phyloP scores from a whole-genome alignment of 2,888 invertebrate genomes.

The Ommatoiulus sabulosus region DNA sequence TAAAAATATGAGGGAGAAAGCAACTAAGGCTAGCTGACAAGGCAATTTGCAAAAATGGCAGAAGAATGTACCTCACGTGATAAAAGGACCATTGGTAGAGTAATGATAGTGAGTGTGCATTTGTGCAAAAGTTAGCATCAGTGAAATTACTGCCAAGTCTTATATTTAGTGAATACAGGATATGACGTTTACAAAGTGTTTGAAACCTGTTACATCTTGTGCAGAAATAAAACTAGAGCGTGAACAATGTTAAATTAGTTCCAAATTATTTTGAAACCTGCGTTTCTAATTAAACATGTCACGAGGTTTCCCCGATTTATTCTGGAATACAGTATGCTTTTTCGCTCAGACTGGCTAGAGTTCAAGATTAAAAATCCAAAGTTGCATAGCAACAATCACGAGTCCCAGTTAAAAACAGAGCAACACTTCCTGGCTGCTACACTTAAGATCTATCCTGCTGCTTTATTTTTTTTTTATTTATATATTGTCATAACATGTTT shows the following conservation, averaged over 20 bases:
- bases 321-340: not conserved
- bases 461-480: not conserved
- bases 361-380: constrained; percentile 16
- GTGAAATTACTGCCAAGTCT: not conserved
- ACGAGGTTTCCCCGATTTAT: not conserved
- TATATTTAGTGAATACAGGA: not conserved
- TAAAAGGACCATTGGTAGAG: not conserved
- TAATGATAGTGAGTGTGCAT: not conserved
- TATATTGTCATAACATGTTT: not conserved
- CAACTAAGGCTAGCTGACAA: not conserved
- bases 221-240: not conserved
- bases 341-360: not conserved
- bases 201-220: not conserved
- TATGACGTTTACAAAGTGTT: not conserved
- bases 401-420: not conserved
- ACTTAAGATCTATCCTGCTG: not conserved
- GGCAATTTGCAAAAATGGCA: constrained; percentile 10
- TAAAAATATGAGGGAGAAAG: constrained; percentile 13
- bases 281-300: not conserved
- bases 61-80: constrained; percentile 20
- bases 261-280: not conserved
- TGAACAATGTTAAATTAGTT: not conserved
- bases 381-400: not conserved
- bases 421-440: not conserved
- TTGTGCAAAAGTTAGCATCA: not conserved